These are phyloP conservation scores for Caenorhabditis doughertyi DNA, from an alignment of 2,888 invertebrate genomes.

Conservation along the genomic window DNA sequence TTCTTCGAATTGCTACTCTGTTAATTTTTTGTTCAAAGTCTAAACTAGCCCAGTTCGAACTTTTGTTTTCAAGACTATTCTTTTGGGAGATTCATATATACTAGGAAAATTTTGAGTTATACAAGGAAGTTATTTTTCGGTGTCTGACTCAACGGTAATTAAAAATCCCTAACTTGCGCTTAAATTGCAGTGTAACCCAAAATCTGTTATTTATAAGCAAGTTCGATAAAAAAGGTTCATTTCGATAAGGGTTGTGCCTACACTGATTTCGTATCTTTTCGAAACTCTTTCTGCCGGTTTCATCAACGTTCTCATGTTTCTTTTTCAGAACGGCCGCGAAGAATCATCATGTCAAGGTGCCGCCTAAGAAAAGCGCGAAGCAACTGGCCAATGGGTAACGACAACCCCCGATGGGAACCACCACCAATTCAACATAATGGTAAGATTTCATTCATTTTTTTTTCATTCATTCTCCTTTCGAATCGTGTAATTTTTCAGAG, in stretches of 20 bases:
- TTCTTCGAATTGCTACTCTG: no score
- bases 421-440: slow-evolving; percentile 46
- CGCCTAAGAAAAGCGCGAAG: slow-evolving; percentile 48
- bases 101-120: no score
- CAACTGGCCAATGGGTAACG: slow-evolving; percentile 56
- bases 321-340: not conserved
- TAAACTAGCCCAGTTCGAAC: no score
- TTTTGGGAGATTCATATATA: no score
- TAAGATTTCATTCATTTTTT: not conserved
- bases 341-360: slow-evolving; percentile 34
- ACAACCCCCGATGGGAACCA: slow-evolving; percentile 45
- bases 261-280: not conserved
- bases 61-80: no score
- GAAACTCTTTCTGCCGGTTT: not conserved
- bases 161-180: no score
- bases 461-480: not conserved
- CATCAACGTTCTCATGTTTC: not conserved
- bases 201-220: no score
- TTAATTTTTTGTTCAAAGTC: no score
- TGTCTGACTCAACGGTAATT: no score
- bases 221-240: not conserved
- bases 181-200: no score
- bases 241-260: no score
- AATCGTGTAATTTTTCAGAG: slow-evolving; percentile 12
- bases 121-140: no score